Conservation (phyloP, 2,113 vertebrate genomes). For the Grantiella picta region DNA sequence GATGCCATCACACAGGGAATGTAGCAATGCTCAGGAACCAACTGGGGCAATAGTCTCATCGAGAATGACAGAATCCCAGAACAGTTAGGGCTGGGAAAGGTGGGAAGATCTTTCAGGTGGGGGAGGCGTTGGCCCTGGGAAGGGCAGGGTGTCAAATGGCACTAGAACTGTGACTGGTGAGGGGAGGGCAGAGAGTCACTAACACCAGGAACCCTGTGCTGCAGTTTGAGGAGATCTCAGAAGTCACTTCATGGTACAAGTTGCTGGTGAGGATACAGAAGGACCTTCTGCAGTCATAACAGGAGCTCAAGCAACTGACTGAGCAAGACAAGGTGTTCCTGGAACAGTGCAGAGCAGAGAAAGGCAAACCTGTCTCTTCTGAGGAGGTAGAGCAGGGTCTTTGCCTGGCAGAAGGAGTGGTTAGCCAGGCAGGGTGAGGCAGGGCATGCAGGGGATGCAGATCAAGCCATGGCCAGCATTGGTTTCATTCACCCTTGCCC, state of each 20-base stretch:
- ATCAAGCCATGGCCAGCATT: neutral
- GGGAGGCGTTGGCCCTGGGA: neutral
- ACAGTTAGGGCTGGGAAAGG: neutral
- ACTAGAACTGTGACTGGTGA: neutral
- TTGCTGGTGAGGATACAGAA: constrained; percentile 63
- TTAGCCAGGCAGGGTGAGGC: neutral
- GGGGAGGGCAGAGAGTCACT: neutral
- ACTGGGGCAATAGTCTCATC: fast-evolving
- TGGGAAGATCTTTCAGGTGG: neutral
- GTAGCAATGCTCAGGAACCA: neutral
- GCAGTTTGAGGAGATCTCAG: constrained; percentile 78
- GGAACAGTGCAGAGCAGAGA: constrained; percentile 65
- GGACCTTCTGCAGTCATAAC: constrained; percentile 67
- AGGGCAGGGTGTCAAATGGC: neutral
- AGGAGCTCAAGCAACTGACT: constrained; percentile 58
- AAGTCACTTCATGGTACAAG: constrained; percentile 64
- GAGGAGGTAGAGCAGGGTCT: neutral
- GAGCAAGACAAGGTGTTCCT: constrained; percentile 65
- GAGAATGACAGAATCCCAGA: neutral
- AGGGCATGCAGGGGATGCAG: neutral
- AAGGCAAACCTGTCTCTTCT: neutral
- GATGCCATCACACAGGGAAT: neutral
- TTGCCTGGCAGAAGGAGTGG: neutral
- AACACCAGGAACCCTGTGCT: neutral
- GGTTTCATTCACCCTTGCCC: neutral